These are phyloP conservation scores for Pantherophis vulpinus DNA, from an alignment of 2,797 vertebrate genomes.

Conservation along the genomic window DNA sequence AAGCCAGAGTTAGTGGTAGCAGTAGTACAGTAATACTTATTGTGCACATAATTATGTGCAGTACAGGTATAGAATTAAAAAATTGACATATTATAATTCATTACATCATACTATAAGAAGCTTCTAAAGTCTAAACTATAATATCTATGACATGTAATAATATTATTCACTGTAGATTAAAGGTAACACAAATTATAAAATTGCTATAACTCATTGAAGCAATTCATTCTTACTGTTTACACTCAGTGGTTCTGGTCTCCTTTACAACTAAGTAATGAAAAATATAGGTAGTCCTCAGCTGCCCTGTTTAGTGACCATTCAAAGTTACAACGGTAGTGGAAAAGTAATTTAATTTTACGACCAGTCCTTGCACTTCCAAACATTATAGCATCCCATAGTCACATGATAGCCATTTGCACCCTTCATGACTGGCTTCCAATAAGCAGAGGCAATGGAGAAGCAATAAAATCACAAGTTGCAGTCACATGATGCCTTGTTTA, in stretches of 20 bases:
- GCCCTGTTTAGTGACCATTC: not conserved
- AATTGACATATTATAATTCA: not conserved
- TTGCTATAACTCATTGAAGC: not conserved
- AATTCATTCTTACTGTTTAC: not conserved
- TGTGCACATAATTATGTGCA: not conserved
- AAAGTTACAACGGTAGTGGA: not conserved
- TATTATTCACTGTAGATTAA: not conserved
- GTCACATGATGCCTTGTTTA: not conserved
- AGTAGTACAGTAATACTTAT: not conserved
- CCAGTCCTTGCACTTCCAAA: not conserved
- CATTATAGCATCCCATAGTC: not conserved
- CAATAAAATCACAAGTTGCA: not conserved
- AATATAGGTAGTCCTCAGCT: not conserved
- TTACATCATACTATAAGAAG: not conserved
- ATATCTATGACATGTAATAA: not conserved
- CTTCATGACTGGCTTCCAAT: not conserved
- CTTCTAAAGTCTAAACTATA: not conserved
- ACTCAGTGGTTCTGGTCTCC: not conserved
- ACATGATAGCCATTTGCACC: not conserved
- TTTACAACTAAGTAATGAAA: not conserved
- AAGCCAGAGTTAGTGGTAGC: not conserved
- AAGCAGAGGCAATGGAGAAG: not conserved
- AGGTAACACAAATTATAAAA: not conserved
- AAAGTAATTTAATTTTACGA: not conserved
- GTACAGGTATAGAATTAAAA: not conserved